Evolutionary conservation across 1,140 invertebrate genomes (phyloP), one percentile per base, ranked within the genome.

Genomic region (honey bee (Apis mellifera)): DNA sequence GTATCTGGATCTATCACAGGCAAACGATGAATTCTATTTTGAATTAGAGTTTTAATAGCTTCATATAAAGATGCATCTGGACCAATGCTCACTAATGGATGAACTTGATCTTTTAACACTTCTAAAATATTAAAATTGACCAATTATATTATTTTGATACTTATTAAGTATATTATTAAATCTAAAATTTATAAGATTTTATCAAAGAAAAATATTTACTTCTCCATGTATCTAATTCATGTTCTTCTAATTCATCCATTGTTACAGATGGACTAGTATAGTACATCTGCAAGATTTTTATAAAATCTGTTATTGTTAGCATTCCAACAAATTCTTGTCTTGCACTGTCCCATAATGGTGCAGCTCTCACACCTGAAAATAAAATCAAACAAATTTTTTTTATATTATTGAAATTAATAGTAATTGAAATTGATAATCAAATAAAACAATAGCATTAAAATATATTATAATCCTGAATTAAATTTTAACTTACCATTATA

Each of bases 301-400:
- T 99, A 93, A 99, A 99, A 94, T 99, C 99, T 68, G 99, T 99
- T 89, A 99, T 99, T 59, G 99, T 99, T 72, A 99, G 95, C 99
- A 99, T 99, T 69, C 99, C 98, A 54, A 98, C 97, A 92, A 97
- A 99, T 92, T 97, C 95, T 93, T 99, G 99, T 88, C 96, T 96
- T 71, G 95, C 95, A 83, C 97, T 98, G 92, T 99, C 98, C 99
- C 99, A 99, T 55, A 99, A 95, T 1, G 99, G 99, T 23, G 99
- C 99, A 21, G 99, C 99, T 90, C 99, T 96, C 1, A 99, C 99
- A 62, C 98, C 97, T 97, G 90, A 21, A 93, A 77, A 83, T 75
- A 48, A 88, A 74, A 57, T 32, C 74, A 21, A 21, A 21, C 8
- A 59, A n/a, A n/a, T n/a, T 19, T n/a, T 59, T 59, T 26, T 9